These are phyloP conservation scores for Temnopleurus reevesii DNA, from an alignment of 53 echinoderm and acorn worm species.

Conservation along the genomic window DNA sequence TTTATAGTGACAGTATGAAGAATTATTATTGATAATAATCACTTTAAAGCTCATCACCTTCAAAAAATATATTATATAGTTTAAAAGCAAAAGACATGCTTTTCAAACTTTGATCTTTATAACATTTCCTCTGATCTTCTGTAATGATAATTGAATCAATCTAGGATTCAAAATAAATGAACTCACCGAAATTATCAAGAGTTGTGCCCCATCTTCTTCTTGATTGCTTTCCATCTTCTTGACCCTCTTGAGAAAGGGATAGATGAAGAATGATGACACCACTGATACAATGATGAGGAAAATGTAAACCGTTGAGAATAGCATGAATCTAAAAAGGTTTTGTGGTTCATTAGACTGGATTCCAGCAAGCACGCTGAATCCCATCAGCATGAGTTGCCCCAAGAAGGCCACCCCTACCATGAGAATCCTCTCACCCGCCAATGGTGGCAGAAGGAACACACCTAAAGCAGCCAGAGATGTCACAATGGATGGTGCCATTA, in stretches of 20 bases:
- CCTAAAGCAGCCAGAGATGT: constrained; percentile 15
- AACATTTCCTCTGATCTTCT: no score
- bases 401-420: constrained; percentile 28
- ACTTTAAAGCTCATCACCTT: no score
- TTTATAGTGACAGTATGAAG: no score
- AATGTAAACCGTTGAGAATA: constrained; percentile 29
- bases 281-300: constrained; percentile 18
- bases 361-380: constrained; percentile 36
- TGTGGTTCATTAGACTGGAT: neutral
- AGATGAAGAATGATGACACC: neutral
- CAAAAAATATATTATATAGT: no score
- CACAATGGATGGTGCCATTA: constrained; percentile 25
- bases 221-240: neutral
- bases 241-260: constrained; percentile 13
- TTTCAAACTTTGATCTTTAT: no score
- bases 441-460: constrained; percentile 46
- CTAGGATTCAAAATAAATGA: neutral
- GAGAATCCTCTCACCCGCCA: constrained; percentile 48
- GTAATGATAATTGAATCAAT: no score
- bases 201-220: neutral
- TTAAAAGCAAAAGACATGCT: no score
- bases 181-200: neutral
- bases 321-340: neutral
- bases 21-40: no score
- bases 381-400: constrained; percentile 11